These are phyloP conservation scores for Echiichthys vipera DNA, from an alignment of 2,797 vertebrate genomes.

Conservation along the genomic window DNA sequence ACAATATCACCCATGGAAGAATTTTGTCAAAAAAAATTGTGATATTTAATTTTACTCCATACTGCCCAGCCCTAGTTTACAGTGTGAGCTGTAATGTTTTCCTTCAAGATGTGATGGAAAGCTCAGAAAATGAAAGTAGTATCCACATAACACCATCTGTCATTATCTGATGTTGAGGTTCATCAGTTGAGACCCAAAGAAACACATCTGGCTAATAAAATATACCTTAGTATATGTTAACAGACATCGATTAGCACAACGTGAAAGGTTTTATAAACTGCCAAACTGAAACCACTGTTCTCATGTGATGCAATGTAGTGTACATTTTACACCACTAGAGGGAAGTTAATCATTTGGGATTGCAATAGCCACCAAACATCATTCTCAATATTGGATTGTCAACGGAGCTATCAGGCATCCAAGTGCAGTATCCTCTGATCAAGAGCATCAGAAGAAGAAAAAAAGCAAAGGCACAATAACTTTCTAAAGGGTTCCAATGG, in stretches of 20 bases:
- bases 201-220: not conserved
- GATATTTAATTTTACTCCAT: too few species aligned
- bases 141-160: not conserved
- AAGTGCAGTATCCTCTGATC: not conserved
- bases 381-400: not conserved
- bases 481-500: not conserved
- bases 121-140: not conserved
- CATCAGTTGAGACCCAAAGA: not conserved
- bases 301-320: not conserved
- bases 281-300: not conserved
- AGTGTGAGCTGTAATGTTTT: not conserved
- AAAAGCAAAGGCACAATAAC: not conserved
- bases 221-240: not conserved
- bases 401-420: not conserved
- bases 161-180: not conserved
- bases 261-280: not conserved
- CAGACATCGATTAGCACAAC: not conserved
- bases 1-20: too few species aligned
- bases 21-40: too few species aligned
- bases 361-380: not conserved
- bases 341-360: not conserved
- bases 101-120: not conserved
- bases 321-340: conserved; percentile 1
- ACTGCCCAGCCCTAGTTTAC: not conserved
- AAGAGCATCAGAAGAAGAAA: not conserved